Conservation (phyloP, 2,888 invertebrate genomes). For the Synanthedon myopaeformis region DNA sequence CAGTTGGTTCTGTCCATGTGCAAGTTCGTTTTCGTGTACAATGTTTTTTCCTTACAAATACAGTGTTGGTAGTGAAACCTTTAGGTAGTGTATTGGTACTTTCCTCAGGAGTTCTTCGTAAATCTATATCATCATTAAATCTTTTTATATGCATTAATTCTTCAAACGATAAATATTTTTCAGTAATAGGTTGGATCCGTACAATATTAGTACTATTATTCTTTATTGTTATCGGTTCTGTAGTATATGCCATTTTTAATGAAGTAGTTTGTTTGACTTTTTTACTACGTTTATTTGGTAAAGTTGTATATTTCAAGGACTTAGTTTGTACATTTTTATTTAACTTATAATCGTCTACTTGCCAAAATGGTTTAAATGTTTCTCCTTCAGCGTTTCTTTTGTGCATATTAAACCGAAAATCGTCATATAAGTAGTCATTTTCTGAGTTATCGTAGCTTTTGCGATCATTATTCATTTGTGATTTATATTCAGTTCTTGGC, state of each 20-base stretch:
- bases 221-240: slow-evolving; percentile 38
- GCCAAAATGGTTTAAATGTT: slow-evolving; percentile 44
- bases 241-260: slow-evolving; percentile 14
- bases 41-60: slow-evolving; percentile 34
- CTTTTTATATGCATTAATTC: slow-evolving; percentile 55
- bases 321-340: slow-evolving; percentile 27
- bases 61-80: slow-evolving; percentile 36
- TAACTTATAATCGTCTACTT: slow-evolving; percentile 29
- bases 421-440: slow-evolving; percentile 21
- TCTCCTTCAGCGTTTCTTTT: background rate
- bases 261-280: slow-evolving; percentile 17
- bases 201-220: slow-evolving; percentile 3
- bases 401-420: slow-evolving; percentile 9
- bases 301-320: slow-evolving; percentile 44
- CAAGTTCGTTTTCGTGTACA: slow-evolving; percentile 57
- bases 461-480: slow-evolving; percentile 4
- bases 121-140: slow-evolving; percentile 23
- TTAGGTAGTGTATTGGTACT: slow-evolving; percentile 1
- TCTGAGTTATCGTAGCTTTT: slow-evolving; percentile 15
- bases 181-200: slow-evolving; percentile 25
- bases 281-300: slow-evolving; percentile 23
- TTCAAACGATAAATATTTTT: slow-evolving; percentile 59
- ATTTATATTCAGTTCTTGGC: background rate
- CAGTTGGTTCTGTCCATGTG: slow-evolving; percentile 46
- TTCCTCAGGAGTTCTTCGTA: slow-evolving; percentile 16